phyloP scores from a whole-genome alignment of 2,888 invertebrate species.

The Andrena fulva region DNA sequence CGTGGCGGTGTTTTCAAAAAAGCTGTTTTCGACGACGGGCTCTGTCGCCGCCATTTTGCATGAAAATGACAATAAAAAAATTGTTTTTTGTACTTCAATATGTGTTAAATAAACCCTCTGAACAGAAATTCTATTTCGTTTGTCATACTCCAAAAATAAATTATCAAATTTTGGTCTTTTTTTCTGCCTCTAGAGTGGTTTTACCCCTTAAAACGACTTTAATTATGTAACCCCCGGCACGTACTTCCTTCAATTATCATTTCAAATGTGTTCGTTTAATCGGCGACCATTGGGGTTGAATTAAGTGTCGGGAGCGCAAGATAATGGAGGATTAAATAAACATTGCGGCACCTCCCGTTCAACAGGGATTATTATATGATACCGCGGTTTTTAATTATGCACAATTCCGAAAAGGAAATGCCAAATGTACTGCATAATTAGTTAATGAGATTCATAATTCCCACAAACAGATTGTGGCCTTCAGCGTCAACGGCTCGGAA shows the following conservation, averaged over 20 bases:
- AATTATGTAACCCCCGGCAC: constrained; percentile 6
- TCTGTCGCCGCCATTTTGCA: too few species aligned
- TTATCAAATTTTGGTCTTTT: too few species aligned
- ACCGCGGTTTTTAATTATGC: constrained; percentile 14
- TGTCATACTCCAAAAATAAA: too few species aligned
- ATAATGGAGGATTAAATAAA: constrained; percentile 25
- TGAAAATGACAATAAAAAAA: too few species aligned
- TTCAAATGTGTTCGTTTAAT: constrained; percentile 32
- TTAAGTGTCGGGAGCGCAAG: background rate
- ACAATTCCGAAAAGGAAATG: background rate
- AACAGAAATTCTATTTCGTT: too few species aligned
- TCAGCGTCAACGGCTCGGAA: background rate
- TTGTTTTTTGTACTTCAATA: too few species aligned
- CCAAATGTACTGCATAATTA: background rate
- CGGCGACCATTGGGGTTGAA: constrained; percentile 13
- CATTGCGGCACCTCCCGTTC: constrained; percentile 15
- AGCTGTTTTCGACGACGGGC: too few species aligned
- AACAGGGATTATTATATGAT: constrained; percentile 9
- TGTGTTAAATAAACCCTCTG: too few species aligned
- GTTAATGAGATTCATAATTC: background rate
- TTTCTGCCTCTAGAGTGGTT: too few species aligned
- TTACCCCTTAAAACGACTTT: background rate
- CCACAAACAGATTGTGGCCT: background rate
- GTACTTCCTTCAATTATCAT: constrained; percentile 16
- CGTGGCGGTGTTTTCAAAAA: too few species aligned